Base-by-base conservation (phyloP, 2,888 invertebrate species). In the Trypoxylon attenuatum region DNA sequence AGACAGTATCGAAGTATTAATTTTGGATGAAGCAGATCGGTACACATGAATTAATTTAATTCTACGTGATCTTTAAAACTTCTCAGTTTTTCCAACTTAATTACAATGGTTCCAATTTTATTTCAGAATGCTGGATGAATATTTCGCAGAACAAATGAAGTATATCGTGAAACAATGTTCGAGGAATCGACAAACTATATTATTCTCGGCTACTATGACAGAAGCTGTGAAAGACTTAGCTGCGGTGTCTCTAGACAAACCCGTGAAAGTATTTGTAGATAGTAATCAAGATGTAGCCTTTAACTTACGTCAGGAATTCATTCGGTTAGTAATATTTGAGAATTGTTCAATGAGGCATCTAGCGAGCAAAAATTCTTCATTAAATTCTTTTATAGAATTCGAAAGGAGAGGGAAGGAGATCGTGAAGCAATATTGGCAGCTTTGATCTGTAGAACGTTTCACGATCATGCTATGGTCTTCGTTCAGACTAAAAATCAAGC, bases 191-290 rank as follows among this genome's bases (percentile, higher is more conserved):
- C 99, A 99, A 88, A 99, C 98, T 0, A 95, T 99, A 92, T 88
- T 99, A 59, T 99, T 99, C 89, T 99, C 99, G 0, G 99, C 99
- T 27, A 99, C 99, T 10, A 99, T 99, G 98, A 97, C 97, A n/a
- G 98, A 98, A 54, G 93, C 96, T 87, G 98, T 98, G 0, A 94
- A 96, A 87, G 97, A 97, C 87, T 88, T 99, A 55, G 98, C 97
- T 0, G 92, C 96, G 0, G 95, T 99, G 1, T 98, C 98, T 0
- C 89, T 99, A 21, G 92, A 93, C 69, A 95, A 96, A 78, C 99
- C 99, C 0, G 94, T 98, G 22, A 95, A 95, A 84, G 91, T 99
- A 57, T 99, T 99, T 87, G 95, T 99, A 0, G 97, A 99, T 86
- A 96, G 95, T 71, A 98, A 98, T 85, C 95, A 95, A 80, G 96